Evolutionary conservation across 2,888 invertebrate genomes (phyloP), one percentile per base, ranked within the genome.

Genomic region (Andrena fulva): DNA sequence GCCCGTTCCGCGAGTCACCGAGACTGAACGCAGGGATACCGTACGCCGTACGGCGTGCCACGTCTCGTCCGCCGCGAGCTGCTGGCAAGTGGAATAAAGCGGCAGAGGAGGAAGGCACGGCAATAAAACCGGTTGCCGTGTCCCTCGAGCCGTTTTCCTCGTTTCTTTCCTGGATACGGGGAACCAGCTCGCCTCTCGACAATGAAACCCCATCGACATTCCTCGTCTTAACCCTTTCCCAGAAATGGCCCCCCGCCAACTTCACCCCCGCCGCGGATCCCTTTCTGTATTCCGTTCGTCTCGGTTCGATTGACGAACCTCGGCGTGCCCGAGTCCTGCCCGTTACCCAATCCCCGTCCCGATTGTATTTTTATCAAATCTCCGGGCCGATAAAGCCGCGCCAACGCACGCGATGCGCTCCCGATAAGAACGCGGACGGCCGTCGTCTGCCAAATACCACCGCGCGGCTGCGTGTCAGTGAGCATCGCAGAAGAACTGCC

Each of bases 61-160:
- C 42, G 8, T 70, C 59, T 8, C 20, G 54, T 54, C 8, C 8
- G 20, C 20, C 29, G 20, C 20, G 62, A 56, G 12, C 24, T 27
- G 59, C 42, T 60, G 60, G 54, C 66, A 52, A 64, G 20, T 33
- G 52, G 62, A 52, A 71, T 68, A 66, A 68, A 50, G 33, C 24
- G 50, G 42, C 54, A n/a, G 48, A 31, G 59, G 35, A 31, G 68
- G 54, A 76, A 76, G 70, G 35, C 66, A 59, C 63, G 48, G 66
- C 66, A 64, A 84, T 71, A 64, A 80, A 85, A 85, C 80, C 84
- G 84, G 84, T 85, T 84, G 69, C 16, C 66, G 72, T 60, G 50
- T 71, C 48, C 80, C 66, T 68, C 64, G 8, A 76, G 59, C 60
- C 54, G 66, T 68, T 84, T 82, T 82, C 82, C 82, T 74, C 63